phyloP scores from a whole-genome alignment of 2,888 invertebrate genomes.

The Parapristionchus giblindavisi region DNA sequence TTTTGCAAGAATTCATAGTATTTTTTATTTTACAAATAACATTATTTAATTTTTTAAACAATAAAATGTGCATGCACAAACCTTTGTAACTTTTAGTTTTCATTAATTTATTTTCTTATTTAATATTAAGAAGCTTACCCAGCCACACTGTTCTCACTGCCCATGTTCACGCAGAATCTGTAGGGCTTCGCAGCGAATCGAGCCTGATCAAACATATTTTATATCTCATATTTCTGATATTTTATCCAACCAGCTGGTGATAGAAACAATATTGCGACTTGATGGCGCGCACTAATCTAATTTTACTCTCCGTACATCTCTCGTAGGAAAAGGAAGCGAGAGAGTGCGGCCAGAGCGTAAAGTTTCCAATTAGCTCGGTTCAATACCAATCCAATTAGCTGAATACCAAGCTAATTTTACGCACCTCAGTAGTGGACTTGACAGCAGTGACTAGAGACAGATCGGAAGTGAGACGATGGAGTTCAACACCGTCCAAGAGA shows the following conservation, averaged over 20 bases:
- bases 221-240: neutral
- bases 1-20: too few relatives aligned
- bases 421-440: constrained; percentile 16
- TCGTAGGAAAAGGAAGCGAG: too few relatives aligned
- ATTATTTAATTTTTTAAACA: too few relatives aligned
- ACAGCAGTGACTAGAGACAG: constrained; percentile 12
- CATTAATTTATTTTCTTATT: neutral
- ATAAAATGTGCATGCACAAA: too few relatives aligned
- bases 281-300: neutral
- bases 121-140: neutral
- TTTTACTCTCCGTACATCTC: too few relatives aligned
- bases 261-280: neutral
- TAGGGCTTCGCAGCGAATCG: constrained; percentile 26
- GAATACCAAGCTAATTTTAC: too few relatives aligned
- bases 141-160: constrained; percentile 9
- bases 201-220: neutral
- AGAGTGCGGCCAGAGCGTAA: too few relatives aligned
- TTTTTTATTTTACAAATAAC: too few relatives aligned
- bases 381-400: too few relatives aligned
- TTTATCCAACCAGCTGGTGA: neutral
- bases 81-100: too few relatives aligned
- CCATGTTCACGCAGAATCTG: constrained; percentile 36
- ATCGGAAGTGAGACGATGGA: neutral
- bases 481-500: neutral
- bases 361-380: too few relatives aligned